A percentile compares a stretch with the other conserved stretches of the same genome.
phyloP scores from a whole-genome alignment of 37 sponge, comb jelly and placozoan genomes.

The Halisarca cf. caerulea region DNA sequence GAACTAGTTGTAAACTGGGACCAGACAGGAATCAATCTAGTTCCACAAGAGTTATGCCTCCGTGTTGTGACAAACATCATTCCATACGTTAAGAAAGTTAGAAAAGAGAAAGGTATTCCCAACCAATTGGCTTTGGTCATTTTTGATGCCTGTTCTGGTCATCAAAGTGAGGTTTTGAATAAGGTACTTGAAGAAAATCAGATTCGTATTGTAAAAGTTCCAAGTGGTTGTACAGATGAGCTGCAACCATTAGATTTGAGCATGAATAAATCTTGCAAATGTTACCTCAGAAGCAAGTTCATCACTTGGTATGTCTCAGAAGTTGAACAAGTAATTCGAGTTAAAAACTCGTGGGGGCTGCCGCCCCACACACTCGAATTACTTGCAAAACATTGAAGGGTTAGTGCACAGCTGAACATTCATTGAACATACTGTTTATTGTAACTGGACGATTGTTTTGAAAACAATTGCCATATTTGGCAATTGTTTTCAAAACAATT shows the following conservation, averaged over 20 bases:
- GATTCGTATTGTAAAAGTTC: neutral
- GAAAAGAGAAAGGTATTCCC: neutral
- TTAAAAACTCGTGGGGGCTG: too few relatives aligned
- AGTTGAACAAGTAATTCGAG: too few relatives aligned
- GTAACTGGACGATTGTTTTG: too few relatives aligned
- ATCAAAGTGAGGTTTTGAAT: neutral
- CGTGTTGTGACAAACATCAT: neutral
- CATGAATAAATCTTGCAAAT: neutral
- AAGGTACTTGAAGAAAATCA: neutral
- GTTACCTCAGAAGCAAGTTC: neutral
- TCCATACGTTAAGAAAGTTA: neutral
- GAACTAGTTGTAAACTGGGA: conserved; percentile 32
- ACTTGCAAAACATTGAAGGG: too few relatives aligned
- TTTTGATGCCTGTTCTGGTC: neutral
- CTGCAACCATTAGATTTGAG: neutral
- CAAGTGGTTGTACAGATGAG: neutral
- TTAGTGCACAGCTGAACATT: too few relatives aligned
- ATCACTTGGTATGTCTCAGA: neutral
- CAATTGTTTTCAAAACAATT: too few relatives aligned
- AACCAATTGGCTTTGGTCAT: neutral
- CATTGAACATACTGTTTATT: too few relatives aligned
- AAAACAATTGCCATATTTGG: too few relatives aligned
- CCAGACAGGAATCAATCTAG: neutral
- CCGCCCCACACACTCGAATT: too few relatives aligned
- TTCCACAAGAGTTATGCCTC: neutral